Percentiles rank a stretch among this genome's conserved stretches.
Evolutionary conservation across 2,888 invertebrate species (phyloP).

Genomic region (Sesia apiformis): DNA sequence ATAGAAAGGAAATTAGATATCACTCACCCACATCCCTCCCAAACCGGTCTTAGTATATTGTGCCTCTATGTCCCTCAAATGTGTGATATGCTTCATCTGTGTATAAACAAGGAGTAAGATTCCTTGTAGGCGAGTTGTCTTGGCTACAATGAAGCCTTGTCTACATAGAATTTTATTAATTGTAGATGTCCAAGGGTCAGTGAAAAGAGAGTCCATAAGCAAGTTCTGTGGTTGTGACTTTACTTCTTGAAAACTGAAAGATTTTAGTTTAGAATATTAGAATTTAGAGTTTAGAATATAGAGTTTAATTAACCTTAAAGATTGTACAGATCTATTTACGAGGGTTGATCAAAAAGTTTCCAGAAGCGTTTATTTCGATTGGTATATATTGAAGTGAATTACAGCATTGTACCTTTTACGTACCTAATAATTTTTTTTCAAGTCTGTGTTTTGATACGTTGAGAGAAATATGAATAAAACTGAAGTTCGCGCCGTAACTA

Average conservation of each 20-base stretch:
- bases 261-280: background rate
- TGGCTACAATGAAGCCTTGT: conserved; percentile 84
- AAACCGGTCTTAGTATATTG: conserved; percentile 93
- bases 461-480: no score
- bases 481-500: no score
- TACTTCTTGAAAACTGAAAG: conserved; percentile 87
- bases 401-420: no score
- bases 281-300: background rate
- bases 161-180: conserved; percentile 80
- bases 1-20: no score
- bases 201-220: conserved; percentile 85
- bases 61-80: conserved; percentile 88
- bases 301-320: no score
- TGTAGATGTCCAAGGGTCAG: conserved; percentile 88
- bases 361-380: no score
- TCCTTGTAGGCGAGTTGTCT: conserved; percentile 88
- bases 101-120: conserved; percentile 86
- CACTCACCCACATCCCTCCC: conserved; percentile 92
- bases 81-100: conserved; percentile 84
- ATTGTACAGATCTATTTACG: no score
- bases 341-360: no score
- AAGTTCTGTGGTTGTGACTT: conserved; percentile 91
- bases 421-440: no score
- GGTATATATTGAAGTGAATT: no score
- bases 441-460: no score